These are phyloP conservation scores for Dermochelys coriacea DNA, from an alignment of 2,797 vertebrate species.

Conservation along the genomic window DNA sequence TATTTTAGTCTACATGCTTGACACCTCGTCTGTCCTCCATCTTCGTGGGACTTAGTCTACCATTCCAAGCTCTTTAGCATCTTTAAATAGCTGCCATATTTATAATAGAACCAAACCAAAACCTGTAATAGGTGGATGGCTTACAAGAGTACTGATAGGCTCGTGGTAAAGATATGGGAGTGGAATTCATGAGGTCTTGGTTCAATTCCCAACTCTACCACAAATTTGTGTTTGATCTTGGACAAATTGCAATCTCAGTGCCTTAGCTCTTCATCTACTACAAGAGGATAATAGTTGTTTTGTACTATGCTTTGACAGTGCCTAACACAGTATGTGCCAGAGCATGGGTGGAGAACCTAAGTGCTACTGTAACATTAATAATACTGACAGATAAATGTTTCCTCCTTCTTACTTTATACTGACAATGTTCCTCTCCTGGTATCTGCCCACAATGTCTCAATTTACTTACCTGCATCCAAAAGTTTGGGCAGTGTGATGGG, in stretches of 20 bases:
- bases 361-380: slow-evolving; percentile 77
- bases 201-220: not conserved
- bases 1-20: not conserved
- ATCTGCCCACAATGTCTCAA: slow-evolving; percentile 46
- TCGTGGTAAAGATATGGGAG: not conserved
- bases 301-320: slow-evolving; percentile 66
- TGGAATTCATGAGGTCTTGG: not conserved
- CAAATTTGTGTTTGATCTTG: not conserved
- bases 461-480: slow-evolving; percentile 68
- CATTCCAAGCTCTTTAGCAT: not conserved
- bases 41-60: not conserved
- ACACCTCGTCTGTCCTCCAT: not conserved
- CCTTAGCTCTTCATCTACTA: slow-evolving; percentile 64
- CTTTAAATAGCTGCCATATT: not conserved
- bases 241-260: slow-evolving; percentile 39
- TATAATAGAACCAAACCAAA: accelerated
- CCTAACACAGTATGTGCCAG: slow-evolving; percentile 59
- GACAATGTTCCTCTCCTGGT: slow-evolving; percentile 37
- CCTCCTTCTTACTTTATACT: slow-evolving; percentile 64
- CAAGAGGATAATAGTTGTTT: slow-evolving; percentile 69
- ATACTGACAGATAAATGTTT: slow-evolving; percentile 70
- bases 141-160: not conserved
- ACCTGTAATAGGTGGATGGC: not conserved
- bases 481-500: slow-evolving; percentile 21
- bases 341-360: slow-evolving; percentile 75